phyloP scores from a whole-genome alignment of 2,113 vertebrate species.

The Chlorodrepanis virens region DNA sequence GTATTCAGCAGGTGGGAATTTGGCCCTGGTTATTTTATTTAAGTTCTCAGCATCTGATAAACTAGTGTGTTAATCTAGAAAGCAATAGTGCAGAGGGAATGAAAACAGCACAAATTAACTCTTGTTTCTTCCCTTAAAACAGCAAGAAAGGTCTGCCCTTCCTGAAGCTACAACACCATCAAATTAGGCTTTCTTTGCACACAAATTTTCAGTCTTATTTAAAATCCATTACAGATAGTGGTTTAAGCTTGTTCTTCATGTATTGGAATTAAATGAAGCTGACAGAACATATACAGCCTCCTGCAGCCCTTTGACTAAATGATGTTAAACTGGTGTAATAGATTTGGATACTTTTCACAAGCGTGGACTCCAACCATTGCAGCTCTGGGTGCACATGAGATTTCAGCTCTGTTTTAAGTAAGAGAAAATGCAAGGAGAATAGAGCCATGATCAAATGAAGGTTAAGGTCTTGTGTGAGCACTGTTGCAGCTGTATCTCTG shows the following conservation, averaged over 20 bases:
- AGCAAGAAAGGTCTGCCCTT: not conserved
- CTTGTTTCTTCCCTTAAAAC: not conserved
- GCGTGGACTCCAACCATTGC: not conserved
- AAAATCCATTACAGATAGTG: not conserved
- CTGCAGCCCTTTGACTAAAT: not conserved
- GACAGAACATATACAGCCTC: not conserved
- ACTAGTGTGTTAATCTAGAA: not conserved
- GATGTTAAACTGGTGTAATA: not conserved
- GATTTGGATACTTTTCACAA: not conserved
- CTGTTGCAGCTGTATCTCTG: conserved; percentile 67
- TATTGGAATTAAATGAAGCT: not conserved
- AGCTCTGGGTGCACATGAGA: not conserved
- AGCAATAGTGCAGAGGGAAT: not conserved
- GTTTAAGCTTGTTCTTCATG: not conserved
- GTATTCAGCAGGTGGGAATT: not conserved
- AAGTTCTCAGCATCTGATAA: not conserved
- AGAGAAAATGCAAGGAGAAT: not conserved
- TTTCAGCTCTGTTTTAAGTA: not conserved
- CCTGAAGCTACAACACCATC: not conserved
- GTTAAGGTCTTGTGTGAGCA: not conserved
- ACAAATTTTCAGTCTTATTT: not conserved
- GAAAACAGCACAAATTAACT: not conserved
- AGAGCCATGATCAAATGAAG: not conserved
- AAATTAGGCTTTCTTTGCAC: not conserved
- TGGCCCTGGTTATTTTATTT: not conserved